A percentile compares a stretch with the other conserved stretches of the same genome.
Conservation (phyloP, 2,113 vertebrate genomes). For the Collichthys lucidus region DNA sequence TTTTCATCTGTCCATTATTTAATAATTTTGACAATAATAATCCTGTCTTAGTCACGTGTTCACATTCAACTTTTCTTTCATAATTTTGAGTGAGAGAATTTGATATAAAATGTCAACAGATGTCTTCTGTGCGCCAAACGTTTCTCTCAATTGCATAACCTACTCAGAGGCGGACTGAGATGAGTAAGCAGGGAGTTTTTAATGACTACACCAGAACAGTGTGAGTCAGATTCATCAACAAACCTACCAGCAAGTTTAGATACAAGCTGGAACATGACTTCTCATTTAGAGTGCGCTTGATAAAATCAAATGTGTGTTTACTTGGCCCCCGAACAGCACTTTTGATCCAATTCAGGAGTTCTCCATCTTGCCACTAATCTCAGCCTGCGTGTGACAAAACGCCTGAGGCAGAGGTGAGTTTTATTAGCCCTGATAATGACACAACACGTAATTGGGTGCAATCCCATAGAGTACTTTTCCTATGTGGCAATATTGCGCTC, state of each 20-base stretch:
- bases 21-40: neutral
- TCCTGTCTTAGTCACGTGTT: neutral
- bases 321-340: neutral
- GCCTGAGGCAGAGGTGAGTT: neutral
- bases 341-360: neutral
- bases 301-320: neutral
- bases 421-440: neutral
- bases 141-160: neutral
- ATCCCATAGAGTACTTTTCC: neutral
- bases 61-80: neutral
- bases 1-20: neutral
- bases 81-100: neutral
- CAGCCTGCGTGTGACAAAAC: neutral
- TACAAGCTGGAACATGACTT: slow-evolving; percentile 19
- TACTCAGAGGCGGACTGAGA: neutral
- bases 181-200: slow-evolving; percentile 12
- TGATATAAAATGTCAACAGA: neutral
- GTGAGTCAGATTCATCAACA: slow-evolving; percentile 33
- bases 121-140: neutral
- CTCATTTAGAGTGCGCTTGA: neutral
- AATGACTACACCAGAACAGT: neutral
- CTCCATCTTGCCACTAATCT: neutral
- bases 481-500: neutral
- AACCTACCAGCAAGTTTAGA: neutral
- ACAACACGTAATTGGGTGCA: neutral